Evolutionary conservation across 2,797 vertebrate species (phyloP).

Genomic region (Brachyalestes nurse): DNA sequence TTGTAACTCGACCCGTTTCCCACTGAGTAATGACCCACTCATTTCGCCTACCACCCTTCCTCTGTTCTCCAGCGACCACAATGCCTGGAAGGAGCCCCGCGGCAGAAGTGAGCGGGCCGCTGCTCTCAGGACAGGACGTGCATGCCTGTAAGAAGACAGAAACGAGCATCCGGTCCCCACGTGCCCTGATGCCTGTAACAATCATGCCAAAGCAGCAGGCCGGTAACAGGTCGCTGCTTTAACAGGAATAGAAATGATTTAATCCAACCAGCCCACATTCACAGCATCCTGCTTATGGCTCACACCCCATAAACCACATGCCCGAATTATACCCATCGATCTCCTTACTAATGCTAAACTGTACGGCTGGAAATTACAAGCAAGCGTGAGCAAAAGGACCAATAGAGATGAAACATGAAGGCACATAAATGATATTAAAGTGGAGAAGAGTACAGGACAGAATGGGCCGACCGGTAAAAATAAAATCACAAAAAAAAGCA

Average conservation of each 20-base stretch:
- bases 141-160: not conserved
- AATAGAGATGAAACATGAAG: no score
- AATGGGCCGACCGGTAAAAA: not conserved
- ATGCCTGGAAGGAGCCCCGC: constrained; percentile 41
- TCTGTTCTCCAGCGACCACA: constrained; percentile 36
- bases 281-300: not conserved
- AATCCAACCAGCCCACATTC: not conserved
- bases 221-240: not conserved
- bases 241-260: constrained; percentile 27
- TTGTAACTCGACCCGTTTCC: constrained; percentile 24
- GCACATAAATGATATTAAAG: not conserved
- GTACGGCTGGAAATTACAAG: not conserved
- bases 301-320: constrained; percentile 22
- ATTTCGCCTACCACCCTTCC: constrained; percentile 21
- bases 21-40: constrained; percentile 37
- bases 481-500: no score
- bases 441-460: not conserved
- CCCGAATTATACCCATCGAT: constrained; percentile 19
- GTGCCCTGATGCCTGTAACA: not conserved
- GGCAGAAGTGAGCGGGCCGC: not conserved
- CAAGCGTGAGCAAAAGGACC: not conserved
- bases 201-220: not conserved
- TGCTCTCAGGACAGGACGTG: not conserved
- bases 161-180: not conserved
- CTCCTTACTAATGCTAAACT: constrained; percentile 28